Conservation (phyloP, 2,797 vertebrate genomes). For the Amblyraja radiata region DNA sequence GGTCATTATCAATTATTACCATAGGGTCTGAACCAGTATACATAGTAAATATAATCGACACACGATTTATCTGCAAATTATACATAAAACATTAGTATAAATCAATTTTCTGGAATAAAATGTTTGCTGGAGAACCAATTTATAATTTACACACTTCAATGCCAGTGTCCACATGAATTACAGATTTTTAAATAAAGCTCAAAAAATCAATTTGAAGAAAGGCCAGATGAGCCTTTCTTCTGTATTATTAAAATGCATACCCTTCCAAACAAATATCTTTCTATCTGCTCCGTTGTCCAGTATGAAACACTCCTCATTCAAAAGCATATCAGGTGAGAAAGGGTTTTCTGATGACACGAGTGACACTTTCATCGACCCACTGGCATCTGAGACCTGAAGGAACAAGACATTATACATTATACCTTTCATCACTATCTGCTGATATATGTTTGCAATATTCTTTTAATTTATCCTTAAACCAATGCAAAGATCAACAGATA, state of each 20-base stretch:
- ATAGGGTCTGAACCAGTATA: not conserved
- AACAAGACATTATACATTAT: not conserved
- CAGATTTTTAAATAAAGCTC: not conserved
- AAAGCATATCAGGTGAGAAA: conserved; percentile 67
- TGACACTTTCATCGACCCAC: conserved; percentile 72
- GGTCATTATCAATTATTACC: not conserved
- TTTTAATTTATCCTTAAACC: too few species aligned
- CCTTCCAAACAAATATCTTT: conserved; percentile 88
- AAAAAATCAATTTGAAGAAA: not conserved
- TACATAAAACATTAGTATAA: not conserved
- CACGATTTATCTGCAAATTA: not conserved
- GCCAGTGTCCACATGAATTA: not conserved
- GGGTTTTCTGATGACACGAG: conserved; percentile 76
- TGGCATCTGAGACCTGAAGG: conserved; percentile 76
- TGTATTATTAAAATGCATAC: conserved; percentile 49
- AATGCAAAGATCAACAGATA: too few species aligned
- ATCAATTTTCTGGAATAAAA: not conserved
- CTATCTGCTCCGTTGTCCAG: conserved; percentile 73
- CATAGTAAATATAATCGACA: not conserved
- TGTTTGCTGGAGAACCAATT: not conserved
- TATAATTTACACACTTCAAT: not conserved
- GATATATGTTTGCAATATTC: not conserved
- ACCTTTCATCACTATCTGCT: not conserved
- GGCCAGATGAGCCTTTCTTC: not conserved
- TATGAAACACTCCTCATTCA: conserved; percentile 83